These are phyloP conservation scores for Chamaedrilus cognettii DNA, from an alignment of 2,888 invertebrate genomes.

Conservation along the genomic window DNA sequence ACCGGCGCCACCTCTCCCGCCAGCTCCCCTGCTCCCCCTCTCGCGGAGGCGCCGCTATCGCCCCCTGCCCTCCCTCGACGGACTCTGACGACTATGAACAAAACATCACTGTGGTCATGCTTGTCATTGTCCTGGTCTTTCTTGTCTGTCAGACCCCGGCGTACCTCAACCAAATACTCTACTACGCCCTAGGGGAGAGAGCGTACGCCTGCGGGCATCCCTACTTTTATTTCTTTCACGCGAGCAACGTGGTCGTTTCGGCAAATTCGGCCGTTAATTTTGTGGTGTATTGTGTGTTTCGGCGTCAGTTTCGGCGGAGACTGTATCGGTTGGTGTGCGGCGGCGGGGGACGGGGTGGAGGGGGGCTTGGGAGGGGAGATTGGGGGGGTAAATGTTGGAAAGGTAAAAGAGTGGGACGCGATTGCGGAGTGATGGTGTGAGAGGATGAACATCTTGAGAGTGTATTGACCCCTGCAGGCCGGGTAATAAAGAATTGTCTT, in stretches of 20 bases:
- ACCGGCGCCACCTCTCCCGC: constrained; percentile 18
- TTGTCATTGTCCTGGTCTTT: constrained; percentile 38
- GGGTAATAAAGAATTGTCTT: too few species aligned
- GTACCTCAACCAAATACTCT: constrained; percentile 38
- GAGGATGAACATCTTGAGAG: too few species aligned
- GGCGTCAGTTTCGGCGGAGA: constrained; percentile 36
- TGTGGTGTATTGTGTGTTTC: constrained; percentile 39
- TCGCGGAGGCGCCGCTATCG: neutral
- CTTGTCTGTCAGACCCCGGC: constrained; percentile 40
- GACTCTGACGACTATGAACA: constrained; percentile 37
- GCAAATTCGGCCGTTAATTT: constrained; percentile 41
- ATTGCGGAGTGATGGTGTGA: too few species aligned
- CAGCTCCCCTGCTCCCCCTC: neutral
- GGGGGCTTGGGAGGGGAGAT: too few species aligned
- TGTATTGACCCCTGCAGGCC: too few species aligned
- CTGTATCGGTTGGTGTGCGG: neutral
- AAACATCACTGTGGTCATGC: constrained; percentile 41
- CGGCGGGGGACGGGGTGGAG: too few species aligned
- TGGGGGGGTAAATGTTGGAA: too few species aligned
- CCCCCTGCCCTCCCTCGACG: neutral
- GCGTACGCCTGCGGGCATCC: constrained; percentile 33
- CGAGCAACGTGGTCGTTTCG: constrained; percentile 37
- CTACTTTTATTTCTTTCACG: constrained; percentile 40
- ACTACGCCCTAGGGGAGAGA: constrained; percentile 1
- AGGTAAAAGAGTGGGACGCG: too few species aligned